Percentiles rank a stretch among this genome's conserved stretches.
Evolutionary conservation across 1,140 invertebrate genomes (phyloP).

Genomic region (Trypoxylus dichotomus): DNA sequence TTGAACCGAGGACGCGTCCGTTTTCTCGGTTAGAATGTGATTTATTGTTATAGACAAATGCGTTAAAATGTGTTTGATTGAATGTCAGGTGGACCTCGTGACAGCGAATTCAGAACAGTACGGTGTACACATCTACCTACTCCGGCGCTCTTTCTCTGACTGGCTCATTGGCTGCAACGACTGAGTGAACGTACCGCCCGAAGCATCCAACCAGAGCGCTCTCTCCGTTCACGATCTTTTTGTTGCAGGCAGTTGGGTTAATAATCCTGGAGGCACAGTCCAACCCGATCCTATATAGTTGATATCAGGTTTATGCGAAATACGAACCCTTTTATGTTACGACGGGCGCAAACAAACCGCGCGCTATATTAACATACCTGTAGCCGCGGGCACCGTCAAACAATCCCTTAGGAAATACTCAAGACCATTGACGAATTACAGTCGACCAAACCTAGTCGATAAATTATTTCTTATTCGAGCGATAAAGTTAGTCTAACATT

Average conservation of each 20-base stretch:
- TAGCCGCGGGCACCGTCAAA: constrained; percentile 26
- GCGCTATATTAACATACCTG: constrained; percentile 29
- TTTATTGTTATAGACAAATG: not conserved
- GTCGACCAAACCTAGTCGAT: constrained; percentile 14
- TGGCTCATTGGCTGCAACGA: constrained; percentile 27
- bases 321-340: constrained; percentile 29
- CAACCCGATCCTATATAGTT: constrained; percentile 29
- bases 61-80: constrained; percentile 4
- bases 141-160: constrained; percentile 17
- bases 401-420: constrained; percentile 23
- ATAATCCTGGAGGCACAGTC: constrained; percentile 30
- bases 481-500: not conserved
- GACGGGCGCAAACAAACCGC: constrained; percentile 28
- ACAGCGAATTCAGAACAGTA: constrained; percentile 2
- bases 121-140: not conserved
- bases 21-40: not conserved
- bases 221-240: constrained; percentile 30
- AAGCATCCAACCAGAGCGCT: constrained; percentile 25
- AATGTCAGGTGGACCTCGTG: constrained; percentile 25
- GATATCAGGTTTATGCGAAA: constrained; percentile 28
- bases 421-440: constrained; percentile 28
- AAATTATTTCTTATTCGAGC: constrained; percentile 11
- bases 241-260: constrained; percentile 30
- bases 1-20: not conserved
- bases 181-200: constrained; percentile 27